Conservation (phyloP, 2,113 vertebrate genomes). For the Anolis carolinensis region DNA sequence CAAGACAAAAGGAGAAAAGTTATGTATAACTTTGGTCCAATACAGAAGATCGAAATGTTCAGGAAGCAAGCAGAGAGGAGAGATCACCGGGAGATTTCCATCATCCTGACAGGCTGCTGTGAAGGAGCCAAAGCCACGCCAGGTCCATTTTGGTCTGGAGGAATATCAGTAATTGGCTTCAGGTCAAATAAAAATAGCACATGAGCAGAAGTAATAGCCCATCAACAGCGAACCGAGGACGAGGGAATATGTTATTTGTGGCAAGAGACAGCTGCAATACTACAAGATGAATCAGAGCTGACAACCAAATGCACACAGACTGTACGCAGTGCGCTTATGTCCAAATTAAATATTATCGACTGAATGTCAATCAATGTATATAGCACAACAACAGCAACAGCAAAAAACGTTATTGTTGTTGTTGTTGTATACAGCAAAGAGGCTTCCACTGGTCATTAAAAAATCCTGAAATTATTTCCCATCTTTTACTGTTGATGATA, state of each 20-base stretch:
- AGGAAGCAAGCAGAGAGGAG: background rate
- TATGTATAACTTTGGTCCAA: slow-evolving; percentile 20
- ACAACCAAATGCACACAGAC: background rate
- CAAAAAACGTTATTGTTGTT: too few relatives aligned
- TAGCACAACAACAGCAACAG: too few relatives aligned
- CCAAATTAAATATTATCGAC: background rate
- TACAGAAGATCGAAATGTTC: slow-evolving; percentile 31
- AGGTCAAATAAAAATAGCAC: slow-evolving; percentile 73
- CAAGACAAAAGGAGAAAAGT: slow-evolving; percentile 45
- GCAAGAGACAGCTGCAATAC: slow-evolving; percentile 58
- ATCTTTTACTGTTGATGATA: background rate
- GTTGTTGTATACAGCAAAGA: background rate
- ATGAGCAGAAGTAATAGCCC: slow-evolving; percentile 35
- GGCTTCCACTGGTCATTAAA: background rate
- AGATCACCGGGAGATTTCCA: slow-evolving; percentile 45
- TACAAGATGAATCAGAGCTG: slow-evolving; percentile 38
- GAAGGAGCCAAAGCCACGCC: slow-evolving; percentile 49
- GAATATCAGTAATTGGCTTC: slow-evolving; percentile 62
- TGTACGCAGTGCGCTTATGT: background rate
- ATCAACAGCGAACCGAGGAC: slow-evolving; percentile 19
- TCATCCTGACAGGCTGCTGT: slow-evolving; percentile 49
- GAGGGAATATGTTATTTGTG: slow-evolving; percentile 33
- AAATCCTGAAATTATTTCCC: background rate
- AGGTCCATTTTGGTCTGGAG: slow-evolving; percentile 48
- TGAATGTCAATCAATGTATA: background rate